phyloP scores from a whole-genome alignment of 1,140 invertebrate genomes.

The Drosophila lacteicornis region DNA sequence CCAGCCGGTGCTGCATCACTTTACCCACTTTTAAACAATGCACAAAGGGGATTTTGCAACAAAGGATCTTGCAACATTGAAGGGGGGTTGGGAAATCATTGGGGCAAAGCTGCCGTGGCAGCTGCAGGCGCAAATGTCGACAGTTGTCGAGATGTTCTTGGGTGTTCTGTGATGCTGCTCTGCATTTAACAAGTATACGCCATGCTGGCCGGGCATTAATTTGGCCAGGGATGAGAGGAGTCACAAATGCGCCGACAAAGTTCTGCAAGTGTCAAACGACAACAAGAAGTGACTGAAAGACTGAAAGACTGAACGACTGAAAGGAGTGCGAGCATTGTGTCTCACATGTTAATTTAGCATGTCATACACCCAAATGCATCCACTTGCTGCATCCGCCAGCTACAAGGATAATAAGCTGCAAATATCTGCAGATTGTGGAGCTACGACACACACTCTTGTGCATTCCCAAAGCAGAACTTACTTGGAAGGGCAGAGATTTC shows the following conservation, averaged over 20 bases:
- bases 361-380: slow-evolving; percentile 66
- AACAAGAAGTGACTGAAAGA: slow-evolving; percentile 19
- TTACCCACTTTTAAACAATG: slow-evolving; percentile 66
- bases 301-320: background rate
- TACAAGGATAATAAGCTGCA: slow-evolving; percentile 51
- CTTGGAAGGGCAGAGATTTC: slow-evolving; percentile 2
- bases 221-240: slow-evolving; percentile 46
- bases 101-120: slow-evolving; percentile 22
- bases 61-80: slow-evolving; percentile 52
- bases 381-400: slow-evolving; percentile 46
- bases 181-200: slow-evolving; percentile 77
- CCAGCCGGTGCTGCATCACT: slow-evolving; percentile 36
- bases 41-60: slow-evolving; percentile 51
- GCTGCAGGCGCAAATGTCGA: slow-evolving; percentile 37
- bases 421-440: slow-evolving; percentile 33
- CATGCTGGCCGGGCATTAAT: slow-evolving; percentile 75
- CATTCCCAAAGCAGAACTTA: slow-evolving; percentile 23
- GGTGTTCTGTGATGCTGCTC: slow-evolving; percentile 43
- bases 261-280: slow-evolving; percentile 51
- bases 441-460: slow-evolving; percentile 59
- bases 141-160: slow-evolving; percentile 35
- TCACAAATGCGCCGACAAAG: slow-evolving; percentile 78
- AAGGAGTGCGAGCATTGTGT: slow-evolving; percentile 34
- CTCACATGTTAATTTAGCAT: slow-evolving; percentile 75
- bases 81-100: slow-evolving; percentile 5